A percentile compares a stretch with the other conserved stretches of the same genome.
These are phyloP conservation scores for Myiozetetes cayanensis DNA, from an alignment of 2,113 vertebrate genomes.

Conservation along the genomic window DNA sequence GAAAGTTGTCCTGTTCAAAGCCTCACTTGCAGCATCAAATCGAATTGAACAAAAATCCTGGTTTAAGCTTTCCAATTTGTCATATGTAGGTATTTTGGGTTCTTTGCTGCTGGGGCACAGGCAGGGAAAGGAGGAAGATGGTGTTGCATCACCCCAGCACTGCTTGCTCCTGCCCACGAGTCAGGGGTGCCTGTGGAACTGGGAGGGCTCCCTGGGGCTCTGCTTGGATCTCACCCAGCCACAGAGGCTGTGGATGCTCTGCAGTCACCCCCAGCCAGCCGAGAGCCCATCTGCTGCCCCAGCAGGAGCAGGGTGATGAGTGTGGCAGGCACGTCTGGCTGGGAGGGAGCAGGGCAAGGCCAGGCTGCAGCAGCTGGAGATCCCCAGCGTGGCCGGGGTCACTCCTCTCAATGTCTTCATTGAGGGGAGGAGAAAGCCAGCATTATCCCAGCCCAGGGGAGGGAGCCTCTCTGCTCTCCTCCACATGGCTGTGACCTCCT, in stretches of 20 bases:
- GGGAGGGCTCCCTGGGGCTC: not conserved
- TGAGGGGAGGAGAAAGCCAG: conserved; percentile 1
- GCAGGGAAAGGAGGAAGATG: not conserved
- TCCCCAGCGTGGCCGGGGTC: accelerated
- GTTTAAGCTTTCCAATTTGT: not conserved
- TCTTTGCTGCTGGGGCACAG: not conserved
- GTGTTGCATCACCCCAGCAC: not conserved
- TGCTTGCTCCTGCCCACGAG: not conserved
- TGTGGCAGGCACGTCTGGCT: not conserved
- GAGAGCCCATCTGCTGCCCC: not conserved
- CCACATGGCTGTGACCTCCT: accelerated
- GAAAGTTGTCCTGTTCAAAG: not conserved
- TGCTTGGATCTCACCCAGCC: not conserved
- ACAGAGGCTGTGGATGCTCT: not conserved
- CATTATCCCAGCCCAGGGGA: not conserved
- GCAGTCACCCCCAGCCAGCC: not conserved
- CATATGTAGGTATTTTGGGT: not conserved
- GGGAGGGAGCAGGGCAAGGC: not conserved
- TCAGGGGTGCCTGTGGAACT: accelerated
- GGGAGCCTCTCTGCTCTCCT: not conserved
- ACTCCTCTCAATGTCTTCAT: not conserved
- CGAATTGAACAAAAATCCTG: not conserved
- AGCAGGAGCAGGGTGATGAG: not conserved
- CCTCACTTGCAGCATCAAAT: not conserved
- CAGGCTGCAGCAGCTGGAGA: not conserved